A percentile compares a stretch with the other conserved stretches of the same genome.
Evolutionary conservation across 2,113 vertebrate genomes (phyloP).

Genomic region (Mustelus asterias): DNA sequence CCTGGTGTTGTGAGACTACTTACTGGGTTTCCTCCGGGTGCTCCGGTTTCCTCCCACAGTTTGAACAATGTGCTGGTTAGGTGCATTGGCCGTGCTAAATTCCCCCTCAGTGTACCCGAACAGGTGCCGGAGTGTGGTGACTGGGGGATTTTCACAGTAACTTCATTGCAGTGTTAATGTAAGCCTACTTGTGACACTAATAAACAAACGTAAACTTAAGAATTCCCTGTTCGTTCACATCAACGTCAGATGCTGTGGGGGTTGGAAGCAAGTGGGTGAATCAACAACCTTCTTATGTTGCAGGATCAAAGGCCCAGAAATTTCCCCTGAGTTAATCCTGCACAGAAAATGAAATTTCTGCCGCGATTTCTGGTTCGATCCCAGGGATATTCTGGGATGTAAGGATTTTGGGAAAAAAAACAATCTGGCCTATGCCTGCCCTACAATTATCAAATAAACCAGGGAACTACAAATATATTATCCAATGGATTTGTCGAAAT

Average conservation of each 20-base stretch:
- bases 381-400: not conserved
- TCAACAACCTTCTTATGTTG: not conserved
- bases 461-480: not conserved
- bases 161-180: too few species aligned
- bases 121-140: too few species aligned
- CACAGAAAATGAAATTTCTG: not conserved
- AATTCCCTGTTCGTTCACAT: not conserved
- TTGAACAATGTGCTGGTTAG: too few species aligned
- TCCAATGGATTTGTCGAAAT: not conserved
- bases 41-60: too few species aligned
- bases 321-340: not conserved
- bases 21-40: too few species aligned
- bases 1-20: too few species aligned
- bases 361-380: not conserved
- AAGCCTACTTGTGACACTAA: too few species aligned
- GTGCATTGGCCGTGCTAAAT: too few species aligned
- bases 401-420: not conserved
- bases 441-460: not conserved
- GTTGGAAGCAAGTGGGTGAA: not conserved
- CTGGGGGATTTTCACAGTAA: too few species aligned
- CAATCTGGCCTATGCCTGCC: not conserved
- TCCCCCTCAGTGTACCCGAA: too few species aligned
- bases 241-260: not conserved
- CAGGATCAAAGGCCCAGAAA: not conserved
- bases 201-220: too few species aligned